Evolutionary conservation across 2,113 vertebrate genomes (phyloP).

Genomic region (Bubalus kerabau): DNA sequence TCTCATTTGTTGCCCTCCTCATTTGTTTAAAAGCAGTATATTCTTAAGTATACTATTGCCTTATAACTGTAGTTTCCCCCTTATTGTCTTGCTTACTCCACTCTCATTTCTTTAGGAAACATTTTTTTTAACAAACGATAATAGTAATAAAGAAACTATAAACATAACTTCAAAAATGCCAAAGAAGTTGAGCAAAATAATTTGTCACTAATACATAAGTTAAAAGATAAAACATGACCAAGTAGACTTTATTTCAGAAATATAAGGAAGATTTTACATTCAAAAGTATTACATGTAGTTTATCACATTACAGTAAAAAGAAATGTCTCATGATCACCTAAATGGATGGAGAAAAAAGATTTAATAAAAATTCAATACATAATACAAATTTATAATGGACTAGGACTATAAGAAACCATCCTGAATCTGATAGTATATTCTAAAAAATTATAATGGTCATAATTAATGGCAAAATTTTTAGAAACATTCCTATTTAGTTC

Average conservation of each 20-base stretch:
- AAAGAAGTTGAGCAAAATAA: not conserved
- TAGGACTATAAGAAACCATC: not conserved
- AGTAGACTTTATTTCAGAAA: not conserved
- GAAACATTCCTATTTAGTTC: not conserved
- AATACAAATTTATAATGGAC: not conserved
- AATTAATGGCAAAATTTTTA: not conserved
- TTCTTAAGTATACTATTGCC: not conserved
- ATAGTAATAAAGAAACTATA: not conserved
- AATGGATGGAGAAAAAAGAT: not conserved
- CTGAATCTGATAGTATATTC: not conserved
- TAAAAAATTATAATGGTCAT: not conserved
- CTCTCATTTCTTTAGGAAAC: not conserved
- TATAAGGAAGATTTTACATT: slow-evolving; percentile 10
- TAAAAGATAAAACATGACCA: not conserved
- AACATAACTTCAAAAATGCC: not conserved
- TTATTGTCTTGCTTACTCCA: not conserved
- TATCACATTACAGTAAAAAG: not conserved
- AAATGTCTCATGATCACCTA: not conserved
- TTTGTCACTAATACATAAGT: not conserved
- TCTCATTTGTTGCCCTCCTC: not conserved
- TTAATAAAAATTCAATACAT: not conserved
- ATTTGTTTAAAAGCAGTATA: not conserved
- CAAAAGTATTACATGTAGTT: not conserved
- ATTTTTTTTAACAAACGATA: not conserved
- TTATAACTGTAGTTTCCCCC: too few species aligned